A percentile compares a stretch with the other conserved stretches of the same genome.
Conservation (phyloP, 2,797 vertebrate species). For the Aeoliscus strigatus region DNA sequence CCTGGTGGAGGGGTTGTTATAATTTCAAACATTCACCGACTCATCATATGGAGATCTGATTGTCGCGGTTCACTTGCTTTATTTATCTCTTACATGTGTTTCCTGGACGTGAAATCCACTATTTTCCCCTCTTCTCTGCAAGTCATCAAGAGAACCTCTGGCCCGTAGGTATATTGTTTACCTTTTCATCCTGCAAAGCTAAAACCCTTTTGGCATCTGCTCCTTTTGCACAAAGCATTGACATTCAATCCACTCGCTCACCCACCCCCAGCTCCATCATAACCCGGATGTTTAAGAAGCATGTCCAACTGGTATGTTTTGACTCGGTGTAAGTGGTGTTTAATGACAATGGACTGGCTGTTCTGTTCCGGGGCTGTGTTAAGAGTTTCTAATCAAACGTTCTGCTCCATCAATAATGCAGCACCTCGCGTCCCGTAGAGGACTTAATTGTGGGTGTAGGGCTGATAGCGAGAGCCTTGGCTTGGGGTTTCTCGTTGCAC, state of each 20-base stretch:
- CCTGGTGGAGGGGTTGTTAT: slow-evolving; percentile 66
- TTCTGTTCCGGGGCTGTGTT: slow-evolving; percentile 68
- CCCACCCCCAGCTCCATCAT: slow-evolving; percentile 43
- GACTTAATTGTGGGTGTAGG: slow-evolving; percentile 71
- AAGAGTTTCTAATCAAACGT: slow-evolving; percentile 76
- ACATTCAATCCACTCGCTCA: slow-evolving; percentile 58
- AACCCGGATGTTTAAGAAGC: slow-evolving; percentile 68
- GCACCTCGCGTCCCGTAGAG: slow-evolving; percentile 63
- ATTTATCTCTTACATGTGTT: slow-evolving; percentile 64
- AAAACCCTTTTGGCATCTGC: slow-evolving; percentile 34
- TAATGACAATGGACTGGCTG: slow-evolving; percentile 72
- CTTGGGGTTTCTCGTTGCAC: slow-evolving; percentile 66
- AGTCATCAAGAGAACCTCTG: slow-evolving; percentile 49
- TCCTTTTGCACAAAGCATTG: slow-evolving; percentile 43
- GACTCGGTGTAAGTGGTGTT: slow-evolving; percentile 75
- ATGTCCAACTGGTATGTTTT: slow-evolving; percentile 72
- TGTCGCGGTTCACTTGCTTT: slow-evolving; percentile 59
- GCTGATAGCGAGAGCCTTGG: slow-evolving; percentile 62
- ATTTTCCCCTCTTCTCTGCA: slow-evolving; percentile 40
- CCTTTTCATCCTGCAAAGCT: slow-evolving; percentile 24
- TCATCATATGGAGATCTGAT: slow-evolving; percentile 68
- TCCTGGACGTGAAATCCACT: slow-evolving; percentile 54
- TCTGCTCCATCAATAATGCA: slow-evolving; percentile 78
- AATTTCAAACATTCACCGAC: slow-evolving; percentile 66
- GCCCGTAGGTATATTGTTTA: slow-evolving; percentile 55